phyloP scores from a whole-genome alignment of 2,888 invertebrate genomes.

The Copidosoma aretas region DNA sequence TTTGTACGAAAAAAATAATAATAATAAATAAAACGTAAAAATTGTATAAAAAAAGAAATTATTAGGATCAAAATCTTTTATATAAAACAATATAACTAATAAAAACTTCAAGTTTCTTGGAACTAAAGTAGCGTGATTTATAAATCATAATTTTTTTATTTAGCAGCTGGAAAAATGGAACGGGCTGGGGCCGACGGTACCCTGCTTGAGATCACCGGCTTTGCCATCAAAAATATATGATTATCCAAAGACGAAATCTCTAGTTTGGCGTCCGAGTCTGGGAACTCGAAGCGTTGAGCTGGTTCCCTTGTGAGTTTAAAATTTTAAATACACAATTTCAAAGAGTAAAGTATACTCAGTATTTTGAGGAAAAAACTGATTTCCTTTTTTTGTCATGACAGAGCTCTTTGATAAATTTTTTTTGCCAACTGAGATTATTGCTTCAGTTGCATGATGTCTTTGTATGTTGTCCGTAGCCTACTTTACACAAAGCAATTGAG shows the following conservation, averaged over 20 bases:
- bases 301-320: conserved; percentile 70
- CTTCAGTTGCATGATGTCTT: too few species aligned
- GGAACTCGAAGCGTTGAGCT: conserved; percentile 81
- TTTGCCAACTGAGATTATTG: too few species aligned
- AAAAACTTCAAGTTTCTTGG: not conserved
- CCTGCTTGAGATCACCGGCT: conserved; percentile 71
- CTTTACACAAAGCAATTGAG: too few species aligned
- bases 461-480: too few species aligned
- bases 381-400: not conserved
- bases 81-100: too few species aligned
- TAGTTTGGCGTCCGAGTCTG: conserved; percentile 81
- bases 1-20: not conserved
- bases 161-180: conserved; percentile 84
- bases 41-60: too few species aligned
- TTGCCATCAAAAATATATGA: conserved; percentile 65
- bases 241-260: conserved; percentile 75
- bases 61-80: too few species aligned
- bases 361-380: not conserved
- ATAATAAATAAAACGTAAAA: too few species aligned
- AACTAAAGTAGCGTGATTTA: not conserved
- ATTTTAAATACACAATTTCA: not conserved
- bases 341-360: not conserved
- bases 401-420: too few species aligned
- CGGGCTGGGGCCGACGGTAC: conserved; percentile 65
- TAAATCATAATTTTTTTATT: not conserved